phyloP scores from a whole-genome alignment of 2,888 invertebrate species.

The Cyclophora albipunctata region DNA sequence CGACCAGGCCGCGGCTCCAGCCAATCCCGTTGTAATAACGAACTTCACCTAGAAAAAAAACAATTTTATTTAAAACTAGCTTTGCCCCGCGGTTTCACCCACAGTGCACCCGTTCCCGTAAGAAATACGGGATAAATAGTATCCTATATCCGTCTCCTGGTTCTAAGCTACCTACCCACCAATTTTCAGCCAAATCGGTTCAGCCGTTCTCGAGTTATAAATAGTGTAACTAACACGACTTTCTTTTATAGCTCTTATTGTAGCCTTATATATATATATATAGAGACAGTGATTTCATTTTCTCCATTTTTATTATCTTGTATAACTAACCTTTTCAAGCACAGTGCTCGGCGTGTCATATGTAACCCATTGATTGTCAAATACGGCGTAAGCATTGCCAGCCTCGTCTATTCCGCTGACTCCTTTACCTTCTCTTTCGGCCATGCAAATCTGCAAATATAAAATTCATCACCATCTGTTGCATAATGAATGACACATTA shows the following conservation, averaged over 20 bases:
- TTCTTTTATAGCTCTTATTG: no score
- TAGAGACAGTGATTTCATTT: background rate
- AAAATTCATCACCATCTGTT: background rate
- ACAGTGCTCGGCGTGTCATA: constrained; percentile 83
- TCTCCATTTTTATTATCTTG: background rate
- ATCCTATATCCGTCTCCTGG: no score
- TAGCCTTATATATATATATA: no score
- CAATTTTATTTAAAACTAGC: constrained; percentile 1
- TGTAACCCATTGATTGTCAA: constrained; percentile 87
- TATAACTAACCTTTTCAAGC: constrained; percentile 74
- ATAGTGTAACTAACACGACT: no score
- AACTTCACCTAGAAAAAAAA: constrained; percentile 76
- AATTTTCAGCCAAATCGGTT: no score
- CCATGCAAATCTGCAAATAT: constrained; percentile 69
- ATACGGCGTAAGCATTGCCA: constrained; percentile 80
- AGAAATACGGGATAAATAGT: no score
- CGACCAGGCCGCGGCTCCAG: constrained; percentile 82
- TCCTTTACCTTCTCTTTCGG: constrained; percentile 74
- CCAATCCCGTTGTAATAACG: constrained; percentile 76
- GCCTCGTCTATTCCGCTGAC: constrained; percentile 71
- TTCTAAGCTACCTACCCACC: no score
- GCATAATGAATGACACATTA: background rate
- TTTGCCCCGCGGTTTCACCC: background rate
- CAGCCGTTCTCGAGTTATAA: no score
- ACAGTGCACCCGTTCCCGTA: no score